Percentiles rank a stretch among this genome's conserved stretches.
These are phyloP conservation scores for Trichoplax adhaerens DNA, from an alignment of 37 sponge, comb jelly and placozoan genomes.

Conservation along the genomic window DNA sequence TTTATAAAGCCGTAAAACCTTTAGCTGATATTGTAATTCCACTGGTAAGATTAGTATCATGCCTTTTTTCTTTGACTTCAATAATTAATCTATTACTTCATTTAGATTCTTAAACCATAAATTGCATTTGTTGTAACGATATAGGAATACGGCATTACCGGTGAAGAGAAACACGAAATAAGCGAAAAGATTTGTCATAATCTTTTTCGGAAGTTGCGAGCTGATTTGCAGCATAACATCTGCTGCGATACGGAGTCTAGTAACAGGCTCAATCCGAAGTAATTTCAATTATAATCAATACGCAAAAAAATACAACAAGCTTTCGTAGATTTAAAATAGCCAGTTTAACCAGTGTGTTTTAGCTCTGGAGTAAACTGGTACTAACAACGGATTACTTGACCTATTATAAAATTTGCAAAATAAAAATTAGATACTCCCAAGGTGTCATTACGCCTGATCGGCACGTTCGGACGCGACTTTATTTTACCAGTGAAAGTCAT, in stretches of 20 bases:
- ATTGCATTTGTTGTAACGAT: not conserved
- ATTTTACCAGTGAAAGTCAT: conserved; percentile 91
- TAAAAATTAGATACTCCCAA: conserved; percentile 25
- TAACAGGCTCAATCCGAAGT: conserved; percentile 56
- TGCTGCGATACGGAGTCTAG: conserved; percentile 32
- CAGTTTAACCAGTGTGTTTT: too few relatives aligned
- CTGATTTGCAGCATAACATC: conserved; percentile 57
- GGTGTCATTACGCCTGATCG: conserved; percentile 57
- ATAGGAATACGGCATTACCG: conserved; percentile 90
- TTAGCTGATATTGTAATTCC: conserved; percentile 87
- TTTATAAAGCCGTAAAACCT: conserved; percentile 35
- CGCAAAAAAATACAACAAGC: too few relatives aligned
- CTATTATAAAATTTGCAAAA: too few relatives aligned
- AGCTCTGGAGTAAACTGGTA: too few relatives aligned
- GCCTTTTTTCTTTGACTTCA: not conserved
- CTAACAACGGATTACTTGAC: too few relatives aligned
- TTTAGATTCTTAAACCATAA: not conserved
- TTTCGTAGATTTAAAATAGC: too few relatives aligned
- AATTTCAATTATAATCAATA: too few relatives aligned
- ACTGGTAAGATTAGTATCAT: conserved; percentile 32
- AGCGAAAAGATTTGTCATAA: conserved; percentile 41
- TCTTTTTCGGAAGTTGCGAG: conserved; percentile 59
- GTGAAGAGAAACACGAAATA: conserved; percentile 68
- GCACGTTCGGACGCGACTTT: conserved; percentile 79
- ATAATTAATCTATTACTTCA: conserved; percentile 1